Evolutionary conservation across 2,113 vertebrate species (phyloP), one percentile per base, ranked within the genome.

Genomic region (Ctenomys sociabilis): DNA sequence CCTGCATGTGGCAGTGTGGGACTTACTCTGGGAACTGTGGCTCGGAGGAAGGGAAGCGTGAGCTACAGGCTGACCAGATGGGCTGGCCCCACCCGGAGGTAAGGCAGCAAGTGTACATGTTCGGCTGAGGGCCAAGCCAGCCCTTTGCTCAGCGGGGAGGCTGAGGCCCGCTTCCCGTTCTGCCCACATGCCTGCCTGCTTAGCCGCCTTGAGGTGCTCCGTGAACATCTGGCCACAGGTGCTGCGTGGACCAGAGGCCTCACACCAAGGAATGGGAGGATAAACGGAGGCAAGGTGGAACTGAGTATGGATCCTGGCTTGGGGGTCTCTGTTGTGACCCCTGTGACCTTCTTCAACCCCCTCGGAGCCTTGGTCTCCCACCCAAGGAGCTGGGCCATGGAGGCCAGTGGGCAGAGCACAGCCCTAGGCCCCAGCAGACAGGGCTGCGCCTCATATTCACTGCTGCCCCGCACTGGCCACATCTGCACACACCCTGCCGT

Each of bases 1-100:
- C 43, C 0, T 5, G 14, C 1, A 11, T 30, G 16, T 32, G 28
- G 26, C 13, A n/a, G 59, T 28, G 0, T 0, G 26, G 0, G 5
- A 70, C n/a, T 70, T 70, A 35, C 70, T 83, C 94, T 16, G 17
- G 77, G 45, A 37, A 72, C 45, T 37, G 3, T n/a, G 6, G 61
- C 13, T 59, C 1, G 2, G 19, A 11, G 35, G 24, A 35, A 32
- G 73, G 92, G 63, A 49, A 35, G 77, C 19, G 35, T 35, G 0
- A 49, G 57, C 6, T 1, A 40, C 63, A 0, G 32, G 37, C 54
- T n/a, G 80, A 54, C 0, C 21, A 10, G 12, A 2, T 11, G 43
- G 45, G 77, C 0, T 1, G 82, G 9, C 63, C 63, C 70, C 30
- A 37, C 2, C 54, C 32, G 0, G 6, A 43, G n/a, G 14, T 6